Percentiles rank a stretch among this genome's conserved stretches.
Conservation (phyloP, 2,113 vertebrate genomes). For the Piaya cayana region DNA sequence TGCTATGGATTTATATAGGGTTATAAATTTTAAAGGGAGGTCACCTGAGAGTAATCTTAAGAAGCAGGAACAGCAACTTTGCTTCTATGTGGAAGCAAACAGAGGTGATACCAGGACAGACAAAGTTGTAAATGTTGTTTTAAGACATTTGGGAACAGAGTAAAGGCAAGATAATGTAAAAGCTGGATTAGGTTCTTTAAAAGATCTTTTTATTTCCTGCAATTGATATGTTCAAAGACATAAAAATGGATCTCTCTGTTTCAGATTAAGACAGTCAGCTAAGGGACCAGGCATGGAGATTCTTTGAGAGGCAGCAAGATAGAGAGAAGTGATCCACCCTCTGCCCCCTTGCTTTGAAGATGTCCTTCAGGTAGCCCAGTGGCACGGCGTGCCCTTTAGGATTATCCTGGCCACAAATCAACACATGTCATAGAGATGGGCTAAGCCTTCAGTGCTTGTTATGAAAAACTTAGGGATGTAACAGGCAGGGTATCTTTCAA, state of each 20-base stretch:
- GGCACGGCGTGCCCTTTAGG: accelerated
- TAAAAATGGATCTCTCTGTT: background rate
- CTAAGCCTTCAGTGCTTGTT: background rate
- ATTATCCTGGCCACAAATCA: background rate
- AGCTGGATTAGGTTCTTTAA: background rate
- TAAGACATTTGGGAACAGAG: background rate
- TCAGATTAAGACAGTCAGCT: background rate
- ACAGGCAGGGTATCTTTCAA: background rate
- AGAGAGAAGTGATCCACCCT: too few relatives aligned
- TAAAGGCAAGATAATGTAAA: background rate
- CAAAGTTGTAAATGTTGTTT: background rate
- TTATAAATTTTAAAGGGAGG: constrained; percentile 27
- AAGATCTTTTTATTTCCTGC: background rate
- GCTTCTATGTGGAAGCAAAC: background rate
- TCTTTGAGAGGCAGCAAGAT: background rate
- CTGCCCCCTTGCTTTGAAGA: background rate
- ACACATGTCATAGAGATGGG: accelerated
- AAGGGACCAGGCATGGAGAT: background rate
- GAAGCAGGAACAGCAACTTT: background rate
- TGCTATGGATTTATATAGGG: constrained; percentile 40
- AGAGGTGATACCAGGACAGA: constrained; percentile 12
- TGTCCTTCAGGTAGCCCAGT: background rate
- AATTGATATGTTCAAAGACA: background rate
- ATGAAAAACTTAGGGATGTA: background rate
- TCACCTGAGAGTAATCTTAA: constrained; percentile 21